phyloP scores from a whole-genome alignment of 2,888 invertebrate species.

The Baccha elongata region DNA sequence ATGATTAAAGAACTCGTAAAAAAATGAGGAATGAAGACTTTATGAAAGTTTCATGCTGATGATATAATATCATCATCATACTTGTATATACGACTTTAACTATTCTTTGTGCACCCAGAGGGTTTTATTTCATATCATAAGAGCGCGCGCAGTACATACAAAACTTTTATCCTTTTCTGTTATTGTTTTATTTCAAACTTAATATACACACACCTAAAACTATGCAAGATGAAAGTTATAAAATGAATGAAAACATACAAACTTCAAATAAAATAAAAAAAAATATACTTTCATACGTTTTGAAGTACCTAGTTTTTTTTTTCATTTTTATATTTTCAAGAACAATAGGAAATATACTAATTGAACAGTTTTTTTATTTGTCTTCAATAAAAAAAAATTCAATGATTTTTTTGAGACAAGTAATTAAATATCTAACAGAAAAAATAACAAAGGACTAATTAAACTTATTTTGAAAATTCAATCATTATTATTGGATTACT shows the following conservation, averaged over 20 bases:
- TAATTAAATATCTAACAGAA: too few species aligned
- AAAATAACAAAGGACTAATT: too few species aligned
- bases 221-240: slow-evolving; percentile 17
- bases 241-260: slow-evolving; percentile 53
- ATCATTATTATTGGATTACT: too few species aligned
- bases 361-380: too few species aligned
- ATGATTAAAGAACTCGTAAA: slow-evolving; percentile 52
- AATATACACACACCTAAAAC: slow-evolving; percentile 12
- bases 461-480: too few species aligned
- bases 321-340: too few species aligned
- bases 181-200: not conserved
- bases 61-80: slow-evolving; percentile 34
- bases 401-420: too few species aligned
- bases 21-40: slow-evolving; percentile 29
- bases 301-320: too few species aligned
- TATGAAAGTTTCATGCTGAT: slow-evolving; percentile 10
- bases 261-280: too few species aligned
- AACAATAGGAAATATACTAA: too few species aligned
- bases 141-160: slow-evolving; percentile 13
- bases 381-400: too few species aligned
- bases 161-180: slow-evolving; percentile 29
- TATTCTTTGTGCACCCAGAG: slow-evolving; percentile 7
- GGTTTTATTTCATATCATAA: slow-evolving; percentile 24
- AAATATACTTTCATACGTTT: too few species aligned
- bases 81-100: slow-evolving; percentile 14